phyloP scores from a whole-genome alignment of 2,888 invertebrate species.

The Drosophila nr. perissopoda region DNA sequence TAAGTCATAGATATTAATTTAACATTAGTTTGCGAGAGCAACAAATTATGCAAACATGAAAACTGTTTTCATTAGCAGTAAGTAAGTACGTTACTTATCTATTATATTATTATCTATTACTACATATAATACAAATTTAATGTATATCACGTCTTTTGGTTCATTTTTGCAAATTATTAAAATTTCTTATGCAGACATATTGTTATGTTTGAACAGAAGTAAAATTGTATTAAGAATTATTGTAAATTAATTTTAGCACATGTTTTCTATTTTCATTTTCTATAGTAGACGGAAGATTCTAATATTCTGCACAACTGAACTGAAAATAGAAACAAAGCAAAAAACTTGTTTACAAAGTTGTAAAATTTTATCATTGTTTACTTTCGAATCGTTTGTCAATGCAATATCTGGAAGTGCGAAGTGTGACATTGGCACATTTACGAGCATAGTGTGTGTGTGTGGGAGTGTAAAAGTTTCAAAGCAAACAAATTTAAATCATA shows the following conservation, averaged over 20 bases:
- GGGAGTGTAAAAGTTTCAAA: slow-evolving; percentile 44
- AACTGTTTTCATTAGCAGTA: background rate
- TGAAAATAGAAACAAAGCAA: background rate
- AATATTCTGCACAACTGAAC: background rate
- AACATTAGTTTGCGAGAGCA: background rate
- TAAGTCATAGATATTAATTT: background rate
- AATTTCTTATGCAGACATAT: background rate
- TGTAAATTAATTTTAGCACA: background rate
- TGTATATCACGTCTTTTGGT: background rate
- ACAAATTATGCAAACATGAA: background rate
- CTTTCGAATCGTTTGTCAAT: slow-evolving; percentile 29
- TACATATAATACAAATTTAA: too few species aligned
- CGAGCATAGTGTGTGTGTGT: slow-evolving; percentile 23
- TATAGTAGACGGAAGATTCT: background rate
- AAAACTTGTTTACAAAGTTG: slow-evolving; percentile 5
- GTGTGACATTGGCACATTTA: slow-evolving; percentile 57
- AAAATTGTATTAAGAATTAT: too few species aligned
- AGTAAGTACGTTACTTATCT: too few species aligned
- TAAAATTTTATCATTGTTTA: slow-evolving; percentile 30
- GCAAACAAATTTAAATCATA: slow-evolving; percentile 67
- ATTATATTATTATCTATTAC: too few species aligned
- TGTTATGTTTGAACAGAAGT: background rate
- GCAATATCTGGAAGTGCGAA: slow-evolving; percentile 17
- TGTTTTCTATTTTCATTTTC: background rate
- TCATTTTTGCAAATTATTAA: background rate